A percentile compares a stretch with the other conserved stretches of the same genome.
phyloP scores from a whole-genome alignment of 2,113 vertebrate genomes.

The Piaya cayana region DNA sequence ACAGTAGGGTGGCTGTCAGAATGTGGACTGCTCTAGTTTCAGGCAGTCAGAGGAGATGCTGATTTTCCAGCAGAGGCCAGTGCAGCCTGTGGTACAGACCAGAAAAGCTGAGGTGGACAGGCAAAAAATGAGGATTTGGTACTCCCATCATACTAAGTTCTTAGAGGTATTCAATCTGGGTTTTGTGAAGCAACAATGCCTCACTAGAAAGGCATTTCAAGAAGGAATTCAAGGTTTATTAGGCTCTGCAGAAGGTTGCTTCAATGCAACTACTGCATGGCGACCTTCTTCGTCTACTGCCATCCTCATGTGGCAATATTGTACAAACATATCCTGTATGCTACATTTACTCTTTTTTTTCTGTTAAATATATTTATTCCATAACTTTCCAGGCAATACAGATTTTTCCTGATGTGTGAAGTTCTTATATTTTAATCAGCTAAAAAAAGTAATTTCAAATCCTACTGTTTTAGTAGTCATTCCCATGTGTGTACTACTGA shows the following conservation, averaged over 20 bases:
- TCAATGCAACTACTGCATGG: not conserved
- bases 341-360: not conserved
- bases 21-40: not conserved
- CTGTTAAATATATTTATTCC: not conserved
- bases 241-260: not conserved
- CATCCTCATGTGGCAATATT: accelerated
- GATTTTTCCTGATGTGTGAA: not conserved
- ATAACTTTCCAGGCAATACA: not conserved
- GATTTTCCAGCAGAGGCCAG: not conserved
- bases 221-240: not conserved
- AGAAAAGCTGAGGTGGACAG: accelerated
- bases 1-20: not conserved
- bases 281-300: not conserved
- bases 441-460: not conserved
- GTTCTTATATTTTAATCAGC: not conserved
- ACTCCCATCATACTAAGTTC: accelerated
- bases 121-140: not conserved
- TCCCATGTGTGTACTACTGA: not conserved
- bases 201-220: not conserved
- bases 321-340: not conserved
- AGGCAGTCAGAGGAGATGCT: not conserved
- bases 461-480: not conserved
- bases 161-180: not conserved
- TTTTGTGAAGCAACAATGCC: not conserved
- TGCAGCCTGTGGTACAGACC: not conserved